These are phyloP conservation scores for Psylliodes chrysocephalus DNA, from an alignment of 2,888 invertebrate genomes.

Conservation along the genomic window DNA sequence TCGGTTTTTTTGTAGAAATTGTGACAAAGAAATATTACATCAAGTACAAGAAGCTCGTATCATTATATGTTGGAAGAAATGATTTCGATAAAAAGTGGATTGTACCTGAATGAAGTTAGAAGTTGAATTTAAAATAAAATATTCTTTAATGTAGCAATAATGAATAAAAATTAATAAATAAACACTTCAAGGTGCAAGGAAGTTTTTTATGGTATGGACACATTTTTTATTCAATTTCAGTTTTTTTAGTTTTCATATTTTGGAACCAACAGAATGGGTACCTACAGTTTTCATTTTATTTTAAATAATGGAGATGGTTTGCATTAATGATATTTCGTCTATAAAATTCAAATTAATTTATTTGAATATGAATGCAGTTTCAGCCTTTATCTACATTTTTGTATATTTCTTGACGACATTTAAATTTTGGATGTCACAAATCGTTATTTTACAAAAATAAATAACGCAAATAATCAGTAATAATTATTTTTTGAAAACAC, in stretches of 20 bases:
- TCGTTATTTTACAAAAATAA: too few species aligned
- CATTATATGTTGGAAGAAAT: slow-evolving; percentile 38
- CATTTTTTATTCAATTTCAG: neutral
- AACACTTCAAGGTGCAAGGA: neutral
- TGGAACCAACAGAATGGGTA: slow-evolving; percentile 23
- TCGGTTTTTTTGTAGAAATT: slow-evolving; percentile 34
- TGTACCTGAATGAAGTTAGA: slow-evolving; percentile 25
- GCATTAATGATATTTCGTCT: too few species aligned
- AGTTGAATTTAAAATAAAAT: slow-evolving; percentile 1
- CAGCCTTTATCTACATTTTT: too few species aligned
- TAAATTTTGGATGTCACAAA: too few species aligned
- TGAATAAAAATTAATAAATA: neutral
- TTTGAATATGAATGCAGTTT: too few species aligned
- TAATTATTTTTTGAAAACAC: too few species aligned
- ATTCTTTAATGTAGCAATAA: slow-evolving; percentile 6
- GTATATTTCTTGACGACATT: too few species aligned
- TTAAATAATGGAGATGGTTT: slow-evolving; percentile 8
- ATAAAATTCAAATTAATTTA: too few species aligned
- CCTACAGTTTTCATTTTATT: slow-evolving; percentile 17
- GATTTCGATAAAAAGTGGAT: slow-evolving; percentile 41
- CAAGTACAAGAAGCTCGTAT: slow-evolving; percentile 46
- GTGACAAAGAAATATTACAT: slow-evolving; percentile 40
- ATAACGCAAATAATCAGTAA: too few species aligned
- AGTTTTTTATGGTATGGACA: neutral
- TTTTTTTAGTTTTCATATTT: neutral